These are phyloP conservation scores for Cerastis rubricosa DNA, from an alignment of 2,888 invertebrate genomes.

Conservation along the genomic window DNA sequence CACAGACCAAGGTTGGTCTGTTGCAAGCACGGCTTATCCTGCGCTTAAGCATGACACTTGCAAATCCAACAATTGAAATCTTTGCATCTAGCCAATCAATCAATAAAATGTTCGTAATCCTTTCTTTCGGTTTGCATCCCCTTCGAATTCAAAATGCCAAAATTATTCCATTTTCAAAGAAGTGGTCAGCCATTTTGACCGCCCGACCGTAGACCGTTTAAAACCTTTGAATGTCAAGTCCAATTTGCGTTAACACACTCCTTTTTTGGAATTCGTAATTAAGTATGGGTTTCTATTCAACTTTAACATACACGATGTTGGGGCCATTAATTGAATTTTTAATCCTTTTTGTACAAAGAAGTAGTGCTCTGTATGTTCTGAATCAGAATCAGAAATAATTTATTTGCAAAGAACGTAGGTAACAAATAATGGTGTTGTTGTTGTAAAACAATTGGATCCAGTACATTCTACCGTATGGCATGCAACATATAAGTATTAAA, in stretches of 20 bases:
- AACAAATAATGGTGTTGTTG: too few species aligned
- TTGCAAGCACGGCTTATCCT: too few species aligned
- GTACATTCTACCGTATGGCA: too few species aligned
- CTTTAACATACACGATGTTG: conserved; percentile 34
- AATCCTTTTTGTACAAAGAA: conserved; percentile 31
- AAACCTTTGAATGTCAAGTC: conserved; percentile 47
- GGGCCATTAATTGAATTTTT: conserved; percentile 55
- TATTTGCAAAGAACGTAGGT: too few species aligned
- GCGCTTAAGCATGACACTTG: background rate
- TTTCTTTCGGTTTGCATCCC: background rate
- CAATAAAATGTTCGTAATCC: background rate
- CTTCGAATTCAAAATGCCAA: conserved; percentile 28
- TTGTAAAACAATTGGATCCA: too few species aligned
- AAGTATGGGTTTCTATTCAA: conserved; percentile 42
- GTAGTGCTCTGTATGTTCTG: too few species aligned
- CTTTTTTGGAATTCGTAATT: conserved; percentile 47
- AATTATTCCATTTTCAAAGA: conserved; percentile 51
- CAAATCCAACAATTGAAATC: too few species aligned
- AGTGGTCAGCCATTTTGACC: conserved; percentile 10
- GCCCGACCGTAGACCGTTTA: conserved; percentile 21
- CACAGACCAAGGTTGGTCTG: too few species aligned
- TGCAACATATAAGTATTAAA: too few species aligned
- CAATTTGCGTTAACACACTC: conserved; percentile 51
- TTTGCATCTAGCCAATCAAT: background rate
- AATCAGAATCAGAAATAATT: too few species aligned